Conservation (phyloP, 2,888 invertebrate species). For the Omphaloscelis lunosa region DNA sequence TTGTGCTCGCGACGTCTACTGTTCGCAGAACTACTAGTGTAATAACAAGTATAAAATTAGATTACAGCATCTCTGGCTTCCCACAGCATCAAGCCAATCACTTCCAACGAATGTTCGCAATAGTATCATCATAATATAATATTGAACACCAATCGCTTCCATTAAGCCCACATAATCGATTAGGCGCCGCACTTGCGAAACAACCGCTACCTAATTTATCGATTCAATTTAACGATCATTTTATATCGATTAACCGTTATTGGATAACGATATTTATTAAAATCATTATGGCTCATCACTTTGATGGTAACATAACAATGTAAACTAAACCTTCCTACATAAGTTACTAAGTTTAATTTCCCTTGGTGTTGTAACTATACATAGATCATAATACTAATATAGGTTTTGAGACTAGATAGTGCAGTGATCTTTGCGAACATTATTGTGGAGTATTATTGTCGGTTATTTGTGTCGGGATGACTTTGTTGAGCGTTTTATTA, state of each 20-base stretch:
- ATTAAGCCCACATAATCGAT: constrained; percentile 60
- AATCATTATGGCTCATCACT: constrained; percentile 60
- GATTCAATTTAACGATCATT: constrained; percentile 69
- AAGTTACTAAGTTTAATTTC: constrained; percentile 11
- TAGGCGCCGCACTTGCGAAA: constrained; percentile 64
- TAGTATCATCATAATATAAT: constrained; percentile 41
- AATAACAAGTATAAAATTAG: constrained; percentile 5
- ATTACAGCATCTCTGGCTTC: constrained; percentile 1
- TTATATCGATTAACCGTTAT: constrained; percentile 68
- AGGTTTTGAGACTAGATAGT: constrained; percentile 31
- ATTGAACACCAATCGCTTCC: constrained; percentile 31
- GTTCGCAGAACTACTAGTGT: not conserved
- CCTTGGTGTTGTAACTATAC: not conserved
- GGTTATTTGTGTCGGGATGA: constrained; percentile 52
- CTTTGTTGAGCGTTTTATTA: constrained; percentile 54
- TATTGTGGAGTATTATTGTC: constrained; percentile 50
- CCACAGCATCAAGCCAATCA: constrained; percentile 35
- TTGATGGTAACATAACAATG: constrained; percentile 2
- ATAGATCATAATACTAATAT: constrained; percentile 26
- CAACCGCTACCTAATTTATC: constrained; percentile 66
- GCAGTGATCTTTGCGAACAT: constrained; percentile 43
- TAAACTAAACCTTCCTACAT: constrained; percentile 16
- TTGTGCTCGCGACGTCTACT: no score
- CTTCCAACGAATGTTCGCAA: constrained; percentile 19
- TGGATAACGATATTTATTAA: constrained; percentile 64